These are phyloP conservation scores for Pogonocichla stellata DNA, from an alignment of 2,113 vertebrate species.

Conservation along the genomic window DNA sequence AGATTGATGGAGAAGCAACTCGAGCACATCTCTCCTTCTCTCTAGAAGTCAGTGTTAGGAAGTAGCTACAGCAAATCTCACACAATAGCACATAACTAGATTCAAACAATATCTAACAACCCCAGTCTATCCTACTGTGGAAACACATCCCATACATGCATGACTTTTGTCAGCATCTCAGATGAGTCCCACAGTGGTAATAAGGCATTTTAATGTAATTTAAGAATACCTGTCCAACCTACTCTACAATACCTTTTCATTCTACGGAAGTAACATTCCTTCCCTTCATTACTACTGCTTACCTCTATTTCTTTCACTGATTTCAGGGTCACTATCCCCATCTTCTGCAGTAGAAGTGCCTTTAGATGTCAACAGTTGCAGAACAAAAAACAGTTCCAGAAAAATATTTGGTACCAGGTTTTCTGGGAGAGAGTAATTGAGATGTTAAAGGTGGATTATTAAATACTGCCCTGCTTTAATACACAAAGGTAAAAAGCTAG, in stretches of 20 bases:
- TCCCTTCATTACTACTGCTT: not conserved
- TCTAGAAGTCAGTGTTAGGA: not conserved
- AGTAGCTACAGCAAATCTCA: not conserved
- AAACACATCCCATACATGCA: not conserved
- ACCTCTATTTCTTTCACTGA: constrained; percentile 55
- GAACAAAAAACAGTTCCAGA: constrained; percentile 94
- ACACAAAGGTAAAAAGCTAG: not conserved
- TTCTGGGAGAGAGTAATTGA: constrained; percentile 73
- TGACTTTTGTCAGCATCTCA: not conserved
- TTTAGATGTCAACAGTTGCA: constrained; percentile 90
- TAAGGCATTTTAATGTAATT: not conserved
- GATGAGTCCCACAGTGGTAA: not conserved
- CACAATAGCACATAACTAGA: not conserved
- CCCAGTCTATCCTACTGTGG: not conserved
- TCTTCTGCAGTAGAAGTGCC: constrained; percentile 65
- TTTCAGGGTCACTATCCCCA: constrained; percentile 60
- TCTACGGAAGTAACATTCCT: not conserved
- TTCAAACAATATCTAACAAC: not conserved
- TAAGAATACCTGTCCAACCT: not conserved
- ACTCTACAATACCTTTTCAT: not conserved
- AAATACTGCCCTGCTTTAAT: not conserved
- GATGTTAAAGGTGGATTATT: not conserved
- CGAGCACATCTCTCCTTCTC: not conserved
- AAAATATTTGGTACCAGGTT: constrained; percentile 96
- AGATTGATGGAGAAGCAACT: not conserved